Percentiles rank a stretch among this genome's conserved stretches.
Conservation (phyloP, 2,113 vertebrate genomes). For the Numida meleagris region DNA sequence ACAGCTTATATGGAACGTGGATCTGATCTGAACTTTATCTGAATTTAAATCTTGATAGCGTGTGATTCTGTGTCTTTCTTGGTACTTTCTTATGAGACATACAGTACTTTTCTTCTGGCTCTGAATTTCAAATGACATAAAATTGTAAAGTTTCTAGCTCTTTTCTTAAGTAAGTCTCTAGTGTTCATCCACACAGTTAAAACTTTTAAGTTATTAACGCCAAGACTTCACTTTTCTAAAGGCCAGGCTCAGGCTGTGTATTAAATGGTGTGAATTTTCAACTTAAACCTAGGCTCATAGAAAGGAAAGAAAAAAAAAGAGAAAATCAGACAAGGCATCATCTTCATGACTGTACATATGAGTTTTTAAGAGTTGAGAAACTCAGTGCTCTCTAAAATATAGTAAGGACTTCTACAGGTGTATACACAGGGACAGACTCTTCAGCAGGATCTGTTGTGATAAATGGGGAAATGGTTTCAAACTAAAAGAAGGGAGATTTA, state of each 20-base stretch:
- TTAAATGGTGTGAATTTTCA: background rate
- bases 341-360: fast-evolving
- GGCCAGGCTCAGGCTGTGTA: background rate
- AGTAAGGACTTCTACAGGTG: background rate
- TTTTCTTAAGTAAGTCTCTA: background rate
- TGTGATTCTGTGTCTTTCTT: background rate
- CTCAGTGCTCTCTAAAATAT: background rate
- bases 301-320: background rate
- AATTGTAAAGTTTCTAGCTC: background rate
- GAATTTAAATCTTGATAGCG: background rate
- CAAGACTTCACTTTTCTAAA: background rate
- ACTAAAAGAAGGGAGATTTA: too few relatives aligned
- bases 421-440: too few relatives aligned
- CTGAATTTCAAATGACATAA: background rate
- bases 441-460: too few relatives aligned
- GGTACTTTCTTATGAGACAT: background rate
- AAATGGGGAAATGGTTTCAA: too few relatives aligned
- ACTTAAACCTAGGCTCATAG: background rate
- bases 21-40: background rate
- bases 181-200: background rate
- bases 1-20: background rate
- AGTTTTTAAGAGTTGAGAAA: background rate
- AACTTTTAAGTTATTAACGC: background rate
- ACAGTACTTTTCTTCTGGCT: background rate
- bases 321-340: background rate